A percentile compares a stretch with the other conserved stretches of the same genome.
phyloP scores from a whole-genome alignment of 2,888 invertebrate species.

The Andrena bicolor region DNA sequence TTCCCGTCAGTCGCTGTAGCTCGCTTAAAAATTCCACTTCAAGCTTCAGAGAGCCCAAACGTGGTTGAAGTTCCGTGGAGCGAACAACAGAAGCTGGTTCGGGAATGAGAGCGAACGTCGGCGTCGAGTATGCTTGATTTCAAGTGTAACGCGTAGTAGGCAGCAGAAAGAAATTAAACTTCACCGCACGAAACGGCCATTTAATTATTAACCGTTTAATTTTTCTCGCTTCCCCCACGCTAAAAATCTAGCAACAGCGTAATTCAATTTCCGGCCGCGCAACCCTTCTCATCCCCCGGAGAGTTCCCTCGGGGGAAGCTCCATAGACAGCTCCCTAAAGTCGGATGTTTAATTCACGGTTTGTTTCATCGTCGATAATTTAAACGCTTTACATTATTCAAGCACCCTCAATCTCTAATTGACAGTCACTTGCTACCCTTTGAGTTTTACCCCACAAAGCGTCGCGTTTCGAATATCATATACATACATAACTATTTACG shows the following conservation, averaged over 20 bases:
- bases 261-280: neutral
- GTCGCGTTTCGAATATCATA: neutral
- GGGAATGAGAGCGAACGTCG: neutral
- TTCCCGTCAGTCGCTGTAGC: slow-evolving; percentile 1
- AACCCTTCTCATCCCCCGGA: neutral
- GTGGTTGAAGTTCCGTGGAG: slow-evolving; percentile 6
- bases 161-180: slow-evolving; percentile 13
- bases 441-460: neutral
- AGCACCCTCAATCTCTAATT: neutral
- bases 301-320: neutral
- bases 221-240: neutral
- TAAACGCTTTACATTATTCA: slow-evolving; percentile 51
- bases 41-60: neutral
- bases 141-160: neutral
- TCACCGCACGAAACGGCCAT: neutral
- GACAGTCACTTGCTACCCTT: neutral
- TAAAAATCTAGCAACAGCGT: neutral
- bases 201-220: slow-evolving; percentile 47
- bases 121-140: neutral
- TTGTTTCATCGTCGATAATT: slow-evolving; percentile 26
- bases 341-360: neutral
- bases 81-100: too few species aligned
- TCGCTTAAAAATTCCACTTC: slow-evolving; percentile 26
- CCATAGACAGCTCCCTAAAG: neutral
- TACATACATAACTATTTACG: too few species aligned